Conservation (phyloP, 2,888 invertebrate species). For the Cordilura impudica region DNA sequence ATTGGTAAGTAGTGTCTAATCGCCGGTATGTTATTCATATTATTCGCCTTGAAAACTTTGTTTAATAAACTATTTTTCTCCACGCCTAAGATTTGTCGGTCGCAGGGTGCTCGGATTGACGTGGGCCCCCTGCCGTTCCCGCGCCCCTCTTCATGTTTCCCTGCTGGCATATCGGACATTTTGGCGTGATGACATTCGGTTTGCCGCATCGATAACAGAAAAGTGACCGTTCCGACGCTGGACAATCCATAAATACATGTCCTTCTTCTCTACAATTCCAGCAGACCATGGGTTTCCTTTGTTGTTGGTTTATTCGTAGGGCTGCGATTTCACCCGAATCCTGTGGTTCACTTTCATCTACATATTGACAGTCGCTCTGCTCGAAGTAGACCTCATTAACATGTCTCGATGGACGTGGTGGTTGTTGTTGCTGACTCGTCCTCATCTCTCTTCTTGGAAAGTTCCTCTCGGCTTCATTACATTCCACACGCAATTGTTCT, state of each 20-base stretch:
- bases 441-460: background rate
- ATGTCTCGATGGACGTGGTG: background rate
- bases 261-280: constrained; percentile 16
- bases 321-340: background rate
- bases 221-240: background rate
- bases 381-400: background rate
- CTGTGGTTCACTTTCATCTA: no score
- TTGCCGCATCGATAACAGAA: constrained; percentile 4
- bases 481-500: constrained; percentile 14
- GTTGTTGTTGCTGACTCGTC: background rate
- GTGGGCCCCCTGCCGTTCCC: no score
- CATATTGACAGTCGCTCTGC: background rate
- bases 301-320: background rate
- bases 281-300: background rate
- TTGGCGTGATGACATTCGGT: background rate
- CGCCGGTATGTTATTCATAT: background rate
- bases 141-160: no score
- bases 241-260: background rate
- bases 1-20: background rate
- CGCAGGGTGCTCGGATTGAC: no score
- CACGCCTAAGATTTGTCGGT: no score
- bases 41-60: no score
- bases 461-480: background rate
- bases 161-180: no score
- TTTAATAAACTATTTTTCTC: background rate